phyloP scores from a whole-genome alignment of 2,113 vertebrate species.

The Salvelinus namaycush region DNA sequence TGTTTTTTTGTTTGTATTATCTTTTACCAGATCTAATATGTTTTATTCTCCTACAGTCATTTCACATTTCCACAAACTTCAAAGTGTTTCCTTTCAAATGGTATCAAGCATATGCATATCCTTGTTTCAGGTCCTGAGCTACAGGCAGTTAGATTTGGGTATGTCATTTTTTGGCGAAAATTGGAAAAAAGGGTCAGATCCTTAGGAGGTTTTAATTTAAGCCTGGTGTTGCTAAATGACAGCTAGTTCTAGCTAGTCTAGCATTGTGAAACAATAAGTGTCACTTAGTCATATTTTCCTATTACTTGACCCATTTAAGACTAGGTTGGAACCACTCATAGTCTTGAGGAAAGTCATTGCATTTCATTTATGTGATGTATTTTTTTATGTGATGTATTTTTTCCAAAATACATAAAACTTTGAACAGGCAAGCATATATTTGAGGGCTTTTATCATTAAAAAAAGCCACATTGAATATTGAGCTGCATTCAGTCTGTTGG shows the following conservation, averaged over 20 bases:
- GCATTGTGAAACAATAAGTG: not conserved
- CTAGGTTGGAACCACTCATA: conserved; percentile 11
- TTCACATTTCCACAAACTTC: too few relatives aligned
- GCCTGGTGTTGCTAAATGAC: not conserved
- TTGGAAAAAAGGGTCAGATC: too few relatives aligned
- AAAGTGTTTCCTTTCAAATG: too few relatives aligned
- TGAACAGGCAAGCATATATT: conserved; percentile 30
- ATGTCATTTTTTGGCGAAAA: too few relatives aligned
- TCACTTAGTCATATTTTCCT: not conserved
- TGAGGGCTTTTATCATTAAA: conserved; percentile 15
- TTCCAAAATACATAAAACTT: conserved; percentile 46
- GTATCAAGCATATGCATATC: too few relatives aligned
- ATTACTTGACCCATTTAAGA: conserved; percentile 21
- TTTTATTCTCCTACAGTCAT: too few relatives aligned
- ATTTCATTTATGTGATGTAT: conserved; percentile 45
- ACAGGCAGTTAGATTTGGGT: too few relatives aligned
- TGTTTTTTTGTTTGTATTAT: too few relatives aligned
- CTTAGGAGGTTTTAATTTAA: too few relatives aligned
- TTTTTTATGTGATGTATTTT: conserved; percentile 30
- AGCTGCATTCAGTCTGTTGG: conserved; percentile 4
- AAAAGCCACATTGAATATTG: conserved; percentile 32
- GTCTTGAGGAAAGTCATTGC: conserved; percentile 26
- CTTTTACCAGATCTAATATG: too few relatives aligned
- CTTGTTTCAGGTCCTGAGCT: too few relatives aligned
- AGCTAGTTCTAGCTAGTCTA: too few relatives aligned